phyloP scores from a whole-genome alignment of 2,113 vertebrate genomes.

The Antechinus flavipes region DNA sequence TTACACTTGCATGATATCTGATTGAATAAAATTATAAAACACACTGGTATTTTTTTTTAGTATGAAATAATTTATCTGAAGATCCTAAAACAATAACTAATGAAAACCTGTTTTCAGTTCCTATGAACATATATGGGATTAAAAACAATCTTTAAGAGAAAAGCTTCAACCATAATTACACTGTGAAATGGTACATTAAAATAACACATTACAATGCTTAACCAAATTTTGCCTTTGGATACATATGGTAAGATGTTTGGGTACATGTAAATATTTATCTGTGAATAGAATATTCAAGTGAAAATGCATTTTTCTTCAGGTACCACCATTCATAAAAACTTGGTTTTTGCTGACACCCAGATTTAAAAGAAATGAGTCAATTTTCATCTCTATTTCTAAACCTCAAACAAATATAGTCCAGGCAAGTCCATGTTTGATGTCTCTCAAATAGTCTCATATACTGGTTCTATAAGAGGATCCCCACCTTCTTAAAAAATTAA shows the following conservation, averaged over 20 bases:
- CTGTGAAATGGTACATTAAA: neutral
- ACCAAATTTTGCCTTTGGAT: neutral
- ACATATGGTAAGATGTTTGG: neutral
- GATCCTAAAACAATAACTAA: neutral
- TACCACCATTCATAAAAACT: slow-evolving; percentile 69
- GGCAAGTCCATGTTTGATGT: slow-evolving; percentile 86
- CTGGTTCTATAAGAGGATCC: slow-evolving; percentile 80
- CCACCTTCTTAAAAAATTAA: slow-evolving; percentile 80
- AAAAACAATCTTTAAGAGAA: neutral
- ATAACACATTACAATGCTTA: neutral
- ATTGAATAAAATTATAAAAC: neutral
- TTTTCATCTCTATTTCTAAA: slow-evolving; percentile 86
- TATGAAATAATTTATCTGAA: neutral
- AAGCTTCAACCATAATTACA: neutral
- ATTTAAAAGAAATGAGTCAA: slow-evolving; percentile 85
- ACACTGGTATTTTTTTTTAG: neutral
- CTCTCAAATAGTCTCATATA: slow-evolving; percentile 83
- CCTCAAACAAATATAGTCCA: slow-evolving; percentile 83
- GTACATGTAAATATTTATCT: slow-evolving; percentile 2
- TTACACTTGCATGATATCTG: neutral
- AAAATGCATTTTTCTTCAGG: slow-evolving; percentile 58
- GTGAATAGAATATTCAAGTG: slow-evolving; percentile 22
- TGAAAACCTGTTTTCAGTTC: neutral
- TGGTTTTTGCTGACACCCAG: slow-evolving; percentile 77
- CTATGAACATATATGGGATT: neutral